Base-by-base conservation (phyloP, 2,113 vertebrate species). In the Condylura cristata region DNA sequence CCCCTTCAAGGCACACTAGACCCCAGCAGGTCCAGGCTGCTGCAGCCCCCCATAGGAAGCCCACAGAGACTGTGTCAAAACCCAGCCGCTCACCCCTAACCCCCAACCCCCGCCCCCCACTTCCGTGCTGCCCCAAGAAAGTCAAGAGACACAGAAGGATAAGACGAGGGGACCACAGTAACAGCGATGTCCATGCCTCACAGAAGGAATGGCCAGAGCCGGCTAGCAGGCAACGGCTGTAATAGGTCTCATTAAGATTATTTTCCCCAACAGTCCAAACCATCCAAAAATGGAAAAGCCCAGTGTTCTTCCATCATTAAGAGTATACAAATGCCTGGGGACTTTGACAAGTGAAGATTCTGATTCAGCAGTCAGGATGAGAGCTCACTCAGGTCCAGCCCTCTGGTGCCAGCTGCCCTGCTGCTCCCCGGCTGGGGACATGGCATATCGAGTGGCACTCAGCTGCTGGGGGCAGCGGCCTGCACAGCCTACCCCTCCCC, bases 1-100 rank as follows among this genome's bases (percentile, higher is more conserved):
- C 3, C 13, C 61, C 56, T 86, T 78, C 20, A 1, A 44, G 51
- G 16, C 60, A 37, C 79, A 24, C 24, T 20, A 80, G 39, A 75
- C 37, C 81, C 14, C 28, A 4, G 2, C 5, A 9, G 20, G 53
- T 30, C 1, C 30, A 30, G 48, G 22, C 22, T 56, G 5, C 66
- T 1, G 0, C 6, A 46, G 60, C 1, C 51, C 30, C 28, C 20
- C 5, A 20, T 5, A 46, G 14, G 3, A 20, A 53, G 20, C 3
- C 0, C 22, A 34, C 12, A 10, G n/a, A 56, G 3, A 3, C 39
- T 65, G 53, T 46, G 3, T 51, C 7, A 2, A 30, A 44, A 39
- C 10, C 46, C 53, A 56, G 51, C 16, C 39, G 83, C 37, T 39
- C n/a, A n/a, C n/a, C n/a, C n/a, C n/a, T n/a, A n/a, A n/a, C n/a